These are phyloP conservation scores for Argyresthia albistria DNA, from an alignment of 2,888 invertebrate genomes.

Conservation along the genomic window DNA sequence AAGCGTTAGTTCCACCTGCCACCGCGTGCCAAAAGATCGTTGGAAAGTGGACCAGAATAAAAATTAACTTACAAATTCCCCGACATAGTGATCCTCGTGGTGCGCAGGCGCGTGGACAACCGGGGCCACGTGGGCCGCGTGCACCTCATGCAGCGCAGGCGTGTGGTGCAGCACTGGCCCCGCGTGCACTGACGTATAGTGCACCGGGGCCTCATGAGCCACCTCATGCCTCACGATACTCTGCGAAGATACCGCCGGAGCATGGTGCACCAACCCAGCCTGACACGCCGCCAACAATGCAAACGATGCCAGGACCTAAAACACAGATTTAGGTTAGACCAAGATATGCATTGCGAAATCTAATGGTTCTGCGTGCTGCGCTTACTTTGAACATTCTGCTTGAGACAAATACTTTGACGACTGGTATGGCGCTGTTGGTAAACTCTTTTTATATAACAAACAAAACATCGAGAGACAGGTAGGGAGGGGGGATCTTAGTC, in stretches of 20 bases:
- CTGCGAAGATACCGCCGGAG: slow-evolving; percentile 62
- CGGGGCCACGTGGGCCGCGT: slow-evolving; percentile 10
- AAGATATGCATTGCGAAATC: background rate
- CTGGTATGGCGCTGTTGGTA: slow-evolving; percentile 52
- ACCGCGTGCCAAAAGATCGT: too few relatives aligned
- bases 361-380: background rate
- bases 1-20: too few relatives aligned
- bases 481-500: slow-evolving; percentile 46
- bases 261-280: slow-evolving; percentile 53
- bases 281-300: slow-evolving; percentile 48
- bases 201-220: slow-evolving; percentile 44
- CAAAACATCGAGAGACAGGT: slow-evolving; percentile 39
- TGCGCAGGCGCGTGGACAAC: slow-evolving; percentile 18
- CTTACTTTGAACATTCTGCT: slow-evolving; percentile 71
- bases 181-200: slow-evolving; percentile 31
- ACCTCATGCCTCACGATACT: slow-evolving; percentile 54
- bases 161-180: slow-evolving; percentile 17
- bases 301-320: slow-evolving; percentile 41
- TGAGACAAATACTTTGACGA: slow-evolving; percentile 53
- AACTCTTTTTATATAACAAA: slow-evolving; percentile 69
- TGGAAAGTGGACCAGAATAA: background rate
- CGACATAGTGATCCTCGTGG: slow-evolving; percentile 41
- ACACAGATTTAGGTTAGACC: slow-evolving; percentile 5
- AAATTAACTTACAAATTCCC: slow-evolving; percentile 47
- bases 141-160: slow-evolving; percentile 2